phyloP scores from a whole-genome alignment of 2,888 invertebrate genomes.

The Idaea biselata region DNA sequence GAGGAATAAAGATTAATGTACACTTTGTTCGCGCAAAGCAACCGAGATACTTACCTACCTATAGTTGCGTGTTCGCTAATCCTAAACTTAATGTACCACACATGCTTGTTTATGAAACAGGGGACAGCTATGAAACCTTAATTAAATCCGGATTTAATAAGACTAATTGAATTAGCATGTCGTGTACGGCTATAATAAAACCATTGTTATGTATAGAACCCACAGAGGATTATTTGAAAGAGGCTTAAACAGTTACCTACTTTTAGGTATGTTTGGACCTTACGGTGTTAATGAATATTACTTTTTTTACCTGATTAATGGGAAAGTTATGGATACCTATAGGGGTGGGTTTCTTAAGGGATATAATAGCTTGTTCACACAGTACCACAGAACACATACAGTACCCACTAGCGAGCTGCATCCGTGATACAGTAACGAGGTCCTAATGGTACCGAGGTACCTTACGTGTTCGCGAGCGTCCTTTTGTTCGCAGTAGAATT shows the following conservation, averaged over 20 bases:
- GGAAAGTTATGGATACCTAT: neutral
- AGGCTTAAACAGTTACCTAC: neutral
- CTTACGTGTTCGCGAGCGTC: too few relatives aligned
- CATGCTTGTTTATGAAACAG: constrained; percentile 18
- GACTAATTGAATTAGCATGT: constrained; percentile 25
- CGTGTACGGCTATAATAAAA: constrained; percentile 16
- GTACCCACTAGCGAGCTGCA: too few relatives aligned
- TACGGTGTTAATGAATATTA: neutral
- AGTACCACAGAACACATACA: too few relatives aligned
- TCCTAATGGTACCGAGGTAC: too few relatives aligned
- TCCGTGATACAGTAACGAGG: too few relatives aligned
- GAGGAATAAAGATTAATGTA: too few relatives aligned
- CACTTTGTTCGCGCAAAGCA: too few relatives aligned
- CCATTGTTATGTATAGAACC: constrained; percentile 15
- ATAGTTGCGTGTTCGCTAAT: neutral
- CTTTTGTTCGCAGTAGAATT: too few relatives aligned
- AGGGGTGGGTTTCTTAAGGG: too few relatives aligned
- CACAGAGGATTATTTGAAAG: neutral
- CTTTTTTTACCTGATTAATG: neutral
- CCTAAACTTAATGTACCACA: neutral
- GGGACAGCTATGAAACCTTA: constrained; percentile 20
- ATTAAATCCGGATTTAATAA: constrained; percentile 24
- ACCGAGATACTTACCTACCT: too few relatives aligned
- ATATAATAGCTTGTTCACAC: too few relatives aligned
- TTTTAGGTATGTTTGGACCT: neutral